Evolutionary conservation across 2,113 vertebrate genomes (phyloP), one percentile per base, ranked within the genome.

Genomic region (Brachyistius frenatus): DNA sequence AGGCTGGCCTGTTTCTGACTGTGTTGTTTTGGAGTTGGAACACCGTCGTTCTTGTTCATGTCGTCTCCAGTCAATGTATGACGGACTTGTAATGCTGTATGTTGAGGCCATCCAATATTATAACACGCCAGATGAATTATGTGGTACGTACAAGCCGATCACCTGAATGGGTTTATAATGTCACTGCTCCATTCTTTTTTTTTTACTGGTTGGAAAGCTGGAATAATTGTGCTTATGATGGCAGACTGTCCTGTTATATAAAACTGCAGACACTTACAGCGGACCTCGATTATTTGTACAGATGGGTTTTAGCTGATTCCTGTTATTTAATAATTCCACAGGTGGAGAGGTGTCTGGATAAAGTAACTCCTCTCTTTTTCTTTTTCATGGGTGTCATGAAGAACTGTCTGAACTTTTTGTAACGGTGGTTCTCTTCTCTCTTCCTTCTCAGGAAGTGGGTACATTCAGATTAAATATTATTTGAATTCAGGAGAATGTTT

Each of bases 271-370:
- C 86, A 89, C 85, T 80, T 92, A 88, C 89, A 75, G 52, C 64
- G 66, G 81, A 84, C 83, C 56, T 75, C 36, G 62, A 66, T 76
- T 89, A 80, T 89, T 91, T 91, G 70, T 87, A 83, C 83, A 88
- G 88, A 88, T 88, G 84, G 77, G 67, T 71, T 84, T 85, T 88
- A 83, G 71, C 86, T 88, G 52, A 88, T 84, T 91, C 74, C 76
- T 80, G 84, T 89, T 86, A 81, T 85, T 92, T 81, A 44, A 50
- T 86, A 85, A 88, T 83, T 92, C 78, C 68, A 68, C 78, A 83
- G 73, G 73, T 89, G 64, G 69, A 66, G 71, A 72, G 8, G 52
- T 74, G 80, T 87, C 83, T 81, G 84, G 75, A 84, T 83, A 76
- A 76, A 66, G 65, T 81, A 60, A 73, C 49, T 66, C 2, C 0